Percentiles rank a stretch among this genome's conserved stretches.
Conservation (phyloP, 2,113 vertebrate genomes). For the Pleuronectes platessa region DNA sequence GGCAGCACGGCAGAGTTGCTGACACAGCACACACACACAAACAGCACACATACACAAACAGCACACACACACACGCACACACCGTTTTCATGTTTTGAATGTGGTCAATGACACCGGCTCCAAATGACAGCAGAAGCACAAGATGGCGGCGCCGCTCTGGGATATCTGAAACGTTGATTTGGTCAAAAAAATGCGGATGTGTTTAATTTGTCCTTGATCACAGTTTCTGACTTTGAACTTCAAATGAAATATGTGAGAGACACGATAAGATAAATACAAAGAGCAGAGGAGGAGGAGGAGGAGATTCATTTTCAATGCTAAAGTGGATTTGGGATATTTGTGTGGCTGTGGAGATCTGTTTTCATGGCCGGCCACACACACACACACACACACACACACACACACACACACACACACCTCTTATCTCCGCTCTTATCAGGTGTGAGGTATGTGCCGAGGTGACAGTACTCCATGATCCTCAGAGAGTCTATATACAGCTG, state of each 20-base stretch:
- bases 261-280: background rate
- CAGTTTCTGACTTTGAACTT: background rate
- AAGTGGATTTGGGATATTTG: background rate
- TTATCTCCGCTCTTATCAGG: slow-evolving; percentile 59
- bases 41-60: background rate
- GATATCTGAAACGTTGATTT: too few species aligned
- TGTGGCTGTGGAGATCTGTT: background rate
- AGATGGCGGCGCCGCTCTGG: too few species aligned
- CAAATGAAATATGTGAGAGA: background rate
- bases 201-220: background rate
- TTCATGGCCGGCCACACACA: background rate
- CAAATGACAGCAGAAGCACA: too few species aligned
- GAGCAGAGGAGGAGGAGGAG: background rate
- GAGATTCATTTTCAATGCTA: background rate
- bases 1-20: slow-evolving; percentile 81
- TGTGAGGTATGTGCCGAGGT: slow-evolving; percentile 53
- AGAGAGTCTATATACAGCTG: background rate
- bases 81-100: background rate
- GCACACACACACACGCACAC: slow-evolving; percentile 8
- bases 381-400: background rate
- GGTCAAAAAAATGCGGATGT: too few species aligned
- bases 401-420: background rate
- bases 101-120: background rate
- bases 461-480: slow-evolving; percentile 23
- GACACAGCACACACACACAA: slow-evolving; percentile 76